phyloP scores from a whole-genome alignment of 2,113 vertebrate species.

The Sapayoa aenigma region DNA sequence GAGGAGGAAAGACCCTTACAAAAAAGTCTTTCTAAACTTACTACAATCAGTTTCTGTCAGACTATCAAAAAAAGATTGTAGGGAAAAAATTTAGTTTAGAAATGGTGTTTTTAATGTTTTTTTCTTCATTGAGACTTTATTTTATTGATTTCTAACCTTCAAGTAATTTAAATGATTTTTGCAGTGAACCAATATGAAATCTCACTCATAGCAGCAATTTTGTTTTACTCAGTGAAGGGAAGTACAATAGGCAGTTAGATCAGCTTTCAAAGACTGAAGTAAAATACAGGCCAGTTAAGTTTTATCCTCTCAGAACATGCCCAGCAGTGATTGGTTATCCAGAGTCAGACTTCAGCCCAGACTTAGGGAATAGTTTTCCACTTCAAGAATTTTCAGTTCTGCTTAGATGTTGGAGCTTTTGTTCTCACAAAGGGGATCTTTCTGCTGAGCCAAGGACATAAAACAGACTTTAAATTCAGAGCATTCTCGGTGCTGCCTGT shows the following conservation, averaged over 20 bases:
- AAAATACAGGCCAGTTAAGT: not conserved
- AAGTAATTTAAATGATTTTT: conserved; percentile 7
- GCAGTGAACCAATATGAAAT: not conserved
- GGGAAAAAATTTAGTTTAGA: not conserved
- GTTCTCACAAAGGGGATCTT: not conserved
- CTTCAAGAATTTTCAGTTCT: not conserved
- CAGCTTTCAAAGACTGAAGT: not conserved
- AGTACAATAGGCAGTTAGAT: not conserved
- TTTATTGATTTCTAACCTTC: conserved; percentile 21
- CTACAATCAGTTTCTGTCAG: not conserved
- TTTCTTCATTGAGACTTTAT: conserved; percentile 6
- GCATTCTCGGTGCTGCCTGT: conserved; percentile 6
- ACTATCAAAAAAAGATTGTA: fast-evolving
- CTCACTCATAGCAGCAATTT: not conserved
- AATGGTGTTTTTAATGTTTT: not conserved
- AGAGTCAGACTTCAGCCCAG: not conserved
- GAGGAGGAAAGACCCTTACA: not conserved
- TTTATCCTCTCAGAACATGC: not conserved
- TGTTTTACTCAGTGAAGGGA: not conserved
- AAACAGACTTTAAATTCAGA: conserved; percentile 33
- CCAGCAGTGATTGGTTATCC: not conserved
- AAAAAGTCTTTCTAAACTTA: not conserved
- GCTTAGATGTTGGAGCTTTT: not conserved
- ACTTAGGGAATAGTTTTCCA: not conserved
- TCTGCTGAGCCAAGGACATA: not conserved